Percentiles rank a stretch among this genome's conserved stretches.
These are phyloP conservation scores for Tiliacea aurago DNA, from an alignment of 2,888 invertebrate species.

Conservation along the genomic window DNA sequence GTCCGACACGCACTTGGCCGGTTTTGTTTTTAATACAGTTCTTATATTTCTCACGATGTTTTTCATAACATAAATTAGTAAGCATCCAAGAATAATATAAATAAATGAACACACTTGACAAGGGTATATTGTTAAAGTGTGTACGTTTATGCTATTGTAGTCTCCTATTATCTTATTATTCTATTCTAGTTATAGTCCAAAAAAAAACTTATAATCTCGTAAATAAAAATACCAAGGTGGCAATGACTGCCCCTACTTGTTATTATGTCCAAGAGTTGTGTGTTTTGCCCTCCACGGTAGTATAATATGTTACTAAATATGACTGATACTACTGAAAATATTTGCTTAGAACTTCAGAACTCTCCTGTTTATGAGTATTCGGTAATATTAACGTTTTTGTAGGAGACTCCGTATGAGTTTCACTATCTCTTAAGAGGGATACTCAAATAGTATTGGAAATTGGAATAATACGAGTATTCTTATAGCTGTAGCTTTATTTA, in stretches of 20 bases:
- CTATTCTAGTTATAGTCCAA: too few relatives aligned
- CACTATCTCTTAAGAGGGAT: constrained; percentile 20
- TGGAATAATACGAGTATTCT: too few relatives aligned
- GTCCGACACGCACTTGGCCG: too few relatives aligned
- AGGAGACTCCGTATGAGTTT: constrained; percentile 33
- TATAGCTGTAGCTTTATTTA: too few relatives aligned
- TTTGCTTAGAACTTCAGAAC: constrained; percentile 44
- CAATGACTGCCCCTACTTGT: constrained; percentile 17
- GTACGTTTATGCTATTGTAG: too few relatives aligned
- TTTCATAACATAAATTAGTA: neutral
- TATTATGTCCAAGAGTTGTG: constrained; percentile 41
- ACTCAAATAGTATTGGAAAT: constrained; percentile 31
- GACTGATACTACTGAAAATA: constrained; percentile 18
- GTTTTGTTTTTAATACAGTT: neutral
- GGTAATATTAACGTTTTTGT: constrained; percentile 45
- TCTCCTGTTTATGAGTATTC: constrained; percentile 20
- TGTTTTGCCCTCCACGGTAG: constrained; percentile 37
- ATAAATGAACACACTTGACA: too few relatives aligned
- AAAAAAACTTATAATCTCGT: constrained; percentile 12
- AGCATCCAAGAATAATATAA: neutral
- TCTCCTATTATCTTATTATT: too few relatives aligned
- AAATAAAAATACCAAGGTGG: constrained; percentile 50
- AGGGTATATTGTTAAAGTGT: too few relatives aligned
- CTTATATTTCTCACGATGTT: neutral
- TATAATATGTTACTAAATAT: constrained; percentile 44